Conservation (phyloP, 2,888 invertebrate species). For the Melanostoma mellinum region DNA sequence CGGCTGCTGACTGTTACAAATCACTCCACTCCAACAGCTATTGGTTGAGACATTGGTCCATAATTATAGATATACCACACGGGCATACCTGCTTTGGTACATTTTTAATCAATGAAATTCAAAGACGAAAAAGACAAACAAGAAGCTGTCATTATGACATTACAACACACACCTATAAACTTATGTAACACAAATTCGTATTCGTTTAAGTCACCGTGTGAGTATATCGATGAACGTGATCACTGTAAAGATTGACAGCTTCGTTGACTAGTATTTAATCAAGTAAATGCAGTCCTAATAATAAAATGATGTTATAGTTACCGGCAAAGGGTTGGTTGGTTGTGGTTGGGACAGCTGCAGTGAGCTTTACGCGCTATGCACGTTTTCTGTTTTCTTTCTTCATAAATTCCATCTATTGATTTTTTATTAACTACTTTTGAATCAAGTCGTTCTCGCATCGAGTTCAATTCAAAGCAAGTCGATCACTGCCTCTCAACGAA, state of each 20-base stretch:
- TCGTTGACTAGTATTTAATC: background rate
- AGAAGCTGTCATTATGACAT: conserved; percentile 70
- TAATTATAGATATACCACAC: conserved; percentile 51
- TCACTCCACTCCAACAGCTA: conserved; percentile 42
- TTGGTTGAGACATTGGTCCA: conserved; percentile 67
- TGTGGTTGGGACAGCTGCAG: too few relatives aligned
- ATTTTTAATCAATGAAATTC: conserved; percentile 67
- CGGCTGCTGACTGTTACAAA: conserved; percentile 47
- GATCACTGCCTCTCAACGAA: background rate
- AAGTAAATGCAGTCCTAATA: too few relatives aligned
- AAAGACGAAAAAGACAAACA: conserved; percentile 59
- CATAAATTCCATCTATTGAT: too few relatives aligned
- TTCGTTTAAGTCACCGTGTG: conserved; percentile 21
- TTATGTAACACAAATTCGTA: conserved; percentile 58
- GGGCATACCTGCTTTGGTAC: conserved; percentile 19
- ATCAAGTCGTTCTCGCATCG: background rate
- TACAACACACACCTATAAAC: conserved; percentile 59
- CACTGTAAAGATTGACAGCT: conserved; percentile 21
- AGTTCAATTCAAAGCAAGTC: conserved; percentile 20
- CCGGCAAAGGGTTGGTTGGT: too few relatives aligned
- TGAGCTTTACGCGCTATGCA: too few relatives aligned
- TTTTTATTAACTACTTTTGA: too few relatives aligned
- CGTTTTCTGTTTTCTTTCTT: too few relatives aligned
- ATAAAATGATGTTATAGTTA: too few relatives aligned
- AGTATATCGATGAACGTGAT: conserved; percentile 43